Conservation (phyloP, 1,140 invertebrate species). For the Amyelois transitella region DNA sequence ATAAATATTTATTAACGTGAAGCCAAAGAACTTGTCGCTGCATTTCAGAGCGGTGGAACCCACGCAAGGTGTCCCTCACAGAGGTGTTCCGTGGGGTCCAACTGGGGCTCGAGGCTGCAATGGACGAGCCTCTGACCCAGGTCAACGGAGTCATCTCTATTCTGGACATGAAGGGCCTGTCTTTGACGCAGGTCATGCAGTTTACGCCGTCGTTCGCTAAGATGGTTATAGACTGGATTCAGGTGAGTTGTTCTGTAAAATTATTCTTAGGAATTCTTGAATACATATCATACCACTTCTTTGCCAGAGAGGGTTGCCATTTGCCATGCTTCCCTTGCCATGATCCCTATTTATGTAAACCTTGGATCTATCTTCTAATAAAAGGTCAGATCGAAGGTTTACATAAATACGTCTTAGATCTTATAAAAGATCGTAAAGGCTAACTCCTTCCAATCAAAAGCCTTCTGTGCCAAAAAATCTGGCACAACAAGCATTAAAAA, state of each 20-base stretch:
- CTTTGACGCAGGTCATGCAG: constrained; percentile 85
- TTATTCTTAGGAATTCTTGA: not conserved
- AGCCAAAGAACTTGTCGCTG: not conserved
- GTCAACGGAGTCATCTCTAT: constrained; percentile 84
- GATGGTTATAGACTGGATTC: constrained; percentile 86
- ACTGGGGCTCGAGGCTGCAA: constrained; percentile 83
- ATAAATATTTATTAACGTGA: too few relatives aligned
- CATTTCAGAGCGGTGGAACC: constrained; percentile 84
- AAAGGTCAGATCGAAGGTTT: too few relatives aligned
- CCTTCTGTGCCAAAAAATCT: too few relatives aligned
- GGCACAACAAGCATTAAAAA: too few relatives aligned
- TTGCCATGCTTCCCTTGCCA: too few relatives aligned
- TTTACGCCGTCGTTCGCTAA: constrained; percentile 88
- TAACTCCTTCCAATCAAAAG: too few relatives aligned
- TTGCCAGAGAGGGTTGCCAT: too few relatives aligned
- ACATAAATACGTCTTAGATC: too few relatives aligned
- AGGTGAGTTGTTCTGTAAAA: constrained; percentile 44
- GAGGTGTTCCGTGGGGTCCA: constrained; percentile 87
- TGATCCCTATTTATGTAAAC: too few relatives aligned
- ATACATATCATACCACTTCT: too few relatives aligned
- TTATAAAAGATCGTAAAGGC: too few relatives aligned
- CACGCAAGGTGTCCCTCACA: constrained; percentile 81
- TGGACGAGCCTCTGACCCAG: constrained; percentile 85
- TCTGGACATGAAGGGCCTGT: constrained; percentile 87
- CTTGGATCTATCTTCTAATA: too few relatives aligned